Conservation (phyloP, 2,888 invertebrate species). For the Lochmaea crataegi region DNA sequence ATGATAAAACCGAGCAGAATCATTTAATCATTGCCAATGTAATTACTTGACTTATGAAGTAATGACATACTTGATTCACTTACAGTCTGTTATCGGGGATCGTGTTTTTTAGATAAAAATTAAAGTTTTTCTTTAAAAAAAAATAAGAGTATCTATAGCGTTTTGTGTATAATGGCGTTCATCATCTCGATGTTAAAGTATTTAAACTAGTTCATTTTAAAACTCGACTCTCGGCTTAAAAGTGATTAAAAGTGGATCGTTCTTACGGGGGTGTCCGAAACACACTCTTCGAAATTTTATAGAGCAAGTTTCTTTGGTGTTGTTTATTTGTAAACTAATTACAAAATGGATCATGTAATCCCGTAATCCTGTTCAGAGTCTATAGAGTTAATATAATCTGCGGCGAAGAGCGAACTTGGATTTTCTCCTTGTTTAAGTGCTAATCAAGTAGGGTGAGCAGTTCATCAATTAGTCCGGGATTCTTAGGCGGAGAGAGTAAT, state of each 20-base stretch:
- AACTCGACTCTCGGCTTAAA: not conserved
- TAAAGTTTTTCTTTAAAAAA: no score
- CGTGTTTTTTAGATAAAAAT: not conserved
- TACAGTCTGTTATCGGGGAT: not conserved
- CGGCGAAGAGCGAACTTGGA: conserved; percentile 46
- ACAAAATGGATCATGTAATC: conserved; percentile 44
- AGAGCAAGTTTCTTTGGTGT: conserved; percentile 17
- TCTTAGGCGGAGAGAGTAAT: conserved; percentile 48
- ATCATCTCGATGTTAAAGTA: no score
- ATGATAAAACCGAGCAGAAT: conserved; percentile 9
- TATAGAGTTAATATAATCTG: conserved; percentile 46
- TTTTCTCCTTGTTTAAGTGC: conserved; percentile 55
- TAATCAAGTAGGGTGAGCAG: conserved; percentile 54
- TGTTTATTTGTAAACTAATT: conserved; percentile 40
- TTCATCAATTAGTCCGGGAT: conserved; percentile 56
- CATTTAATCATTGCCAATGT: not conserved
- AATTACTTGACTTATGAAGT: not conserved
- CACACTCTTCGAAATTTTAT: not conserved
- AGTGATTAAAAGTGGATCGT: not conserved
- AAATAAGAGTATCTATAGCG: no score
- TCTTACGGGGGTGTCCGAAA: not conserved
- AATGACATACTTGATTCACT: not conserved
- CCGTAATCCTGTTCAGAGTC: conserved; percentile 41
- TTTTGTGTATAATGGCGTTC: no score
- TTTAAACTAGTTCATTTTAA: no score